A percentile compares a stretch with the other conserved stretches of the same genome.
phyloP scores from a whole-genome alignment of 2,113 vertebrate genomes.

The Thalassarche chlororhynchos region DNA sequence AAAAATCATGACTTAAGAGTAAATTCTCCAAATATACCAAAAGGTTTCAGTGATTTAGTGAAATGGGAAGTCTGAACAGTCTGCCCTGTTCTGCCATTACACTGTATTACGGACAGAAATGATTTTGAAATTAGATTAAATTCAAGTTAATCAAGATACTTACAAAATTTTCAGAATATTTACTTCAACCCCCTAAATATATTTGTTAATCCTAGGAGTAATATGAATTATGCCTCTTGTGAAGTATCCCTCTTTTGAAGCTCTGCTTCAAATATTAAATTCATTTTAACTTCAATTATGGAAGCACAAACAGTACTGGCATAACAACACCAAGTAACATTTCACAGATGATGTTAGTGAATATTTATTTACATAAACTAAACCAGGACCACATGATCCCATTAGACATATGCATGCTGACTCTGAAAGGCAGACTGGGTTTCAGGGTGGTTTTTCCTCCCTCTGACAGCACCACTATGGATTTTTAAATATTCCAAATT shows the following conservation, averaged over 20 bases:
- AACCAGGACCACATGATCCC: not conserved
- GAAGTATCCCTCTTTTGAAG: not conserved
- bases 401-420: not conserved
- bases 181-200: not conserved
- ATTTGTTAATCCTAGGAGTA: not conserved
- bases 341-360: not conserved
- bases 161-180: not conserved
- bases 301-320: not conserved
- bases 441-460: not conserved
- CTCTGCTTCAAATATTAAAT: conserved; percentile 9
- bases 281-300: not conserved
- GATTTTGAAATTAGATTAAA: not conserved
- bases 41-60: not conserved
- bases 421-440: not conserved
- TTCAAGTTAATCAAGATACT: not conserved
- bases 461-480: not conserved
- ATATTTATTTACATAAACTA: not conserved
- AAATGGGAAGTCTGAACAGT: not conserved
- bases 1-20: not conserved
- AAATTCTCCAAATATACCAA: not conserved
- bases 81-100: not conserved
- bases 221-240: not conserved
- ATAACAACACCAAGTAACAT: conserved; percentile 12
- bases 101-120: not conserved
- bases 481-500: not conserved